phyloP scores from a whole-genome alignment of 2,888 invertebrate species.

The Diaperis boleti region DNA sequence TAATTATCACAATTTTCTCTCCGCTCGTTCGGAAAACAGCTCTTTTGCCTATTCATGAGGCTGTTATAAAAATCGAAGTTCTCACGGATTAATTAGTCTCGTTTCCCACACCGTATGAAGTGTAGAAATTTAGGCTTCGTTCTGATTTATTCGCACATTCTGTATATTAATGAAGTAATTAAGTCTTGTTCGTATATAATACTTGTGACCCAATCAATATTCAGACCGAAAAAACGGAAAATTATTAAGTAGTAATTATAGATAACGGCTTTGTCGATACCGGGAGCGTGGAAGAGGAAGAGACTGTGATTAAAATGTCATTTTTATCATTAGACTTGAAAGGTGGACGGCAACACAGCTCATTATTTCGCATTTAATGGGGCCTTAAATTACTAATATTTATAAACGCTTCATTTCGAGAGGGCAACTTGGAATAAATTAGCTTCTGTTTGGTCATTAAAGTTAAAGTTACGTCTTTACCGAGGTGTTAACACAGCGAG shows the following conservation, averaged over 20 bases:
- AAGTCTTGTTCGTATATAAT: too few relatives aligned
- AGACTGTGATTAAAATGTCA: constrained; percentile 26
- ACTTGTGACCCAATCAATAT: not conserved
- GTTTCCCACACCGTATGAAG: too few relatives aligned
- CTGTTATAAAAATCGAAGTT: not conserved
- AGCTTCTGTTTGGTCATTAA: too few relatives aligned
- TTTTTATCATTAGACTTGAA: constrained; percentile 15
- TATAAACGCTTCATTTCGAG: not conserved
- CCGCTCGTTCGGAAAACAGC: not conserved
- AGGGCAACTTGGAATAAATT: not conserved
- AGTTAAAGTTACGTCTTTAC: too few relatives aligned
- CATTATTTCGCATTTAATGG: constrained; percentile 19
- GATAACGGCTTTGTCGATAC: constrained; percentile 12
- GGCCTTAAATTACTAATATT: not conserved
- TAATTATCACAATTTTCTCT: constrained; percentile 30
- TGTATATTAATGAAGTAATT: constrained; percentile 5
- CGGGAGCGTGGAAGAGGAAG: constrained; percentile 8
- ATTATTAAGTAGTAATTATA: constrained; percentile 3
- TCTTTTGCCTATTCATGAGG: not conserved
- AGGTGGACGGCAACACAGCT: constrained; percentile 10
- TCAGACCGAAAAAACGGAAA: not conserved
- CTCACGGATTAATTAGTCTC: constrained; percentile 11
- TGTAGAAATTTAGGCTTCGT: too few relatives aligned
- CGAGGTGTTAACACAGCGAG: too few relatives aligned
- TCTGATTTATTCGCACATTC: not conserved